phyloP scores from a whole-genome alignment of 2,113 vertebrate species.

The Nicator chloris region DNA sequence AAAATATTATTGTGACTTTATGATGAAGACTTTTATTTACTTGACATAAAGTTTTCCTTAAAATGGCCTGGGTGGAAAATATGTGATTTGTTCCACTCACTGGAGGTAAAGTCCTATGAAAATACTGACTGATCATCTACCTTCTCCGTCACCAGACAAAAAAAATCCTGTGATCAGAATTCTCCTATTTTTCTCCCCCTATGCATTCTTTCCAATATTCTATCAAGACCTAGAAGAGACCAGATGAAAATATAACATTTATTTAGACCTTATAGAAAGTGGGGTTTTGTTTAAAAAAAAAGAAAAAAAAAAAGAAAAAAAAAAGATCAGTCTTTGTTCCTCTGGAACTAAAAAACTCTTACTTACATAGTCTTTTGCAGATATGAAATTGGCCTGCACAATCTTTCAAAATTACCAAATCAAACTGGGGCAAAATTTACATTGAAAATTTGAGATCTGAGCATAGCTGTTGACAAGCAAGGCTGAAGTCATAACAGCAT shows the following conservation, averaged over 20 bases:
- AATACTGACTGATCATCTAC: background rate
- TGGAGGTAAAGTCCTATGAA: background rate
- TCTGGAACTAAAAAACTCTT: background rate
- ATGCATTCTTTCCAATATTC: background rate
- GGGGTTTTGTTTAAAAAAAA: fast-evolving
- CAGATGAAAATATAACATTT: background rate
- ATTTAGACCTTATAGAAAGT: background rate
- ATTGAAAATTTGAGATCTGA: background rate
- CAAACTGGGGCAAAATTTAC: background rate
- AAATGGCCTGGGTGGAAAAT: background rate
- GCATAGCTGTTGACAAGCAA: background rate
- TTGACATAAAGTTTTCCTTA: background rate
- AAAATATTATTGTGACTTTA: background rate
- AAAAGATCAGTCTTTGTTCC: background rate
- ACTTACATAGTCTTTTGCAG: background rate
- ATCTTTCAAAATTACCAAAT: background rate
- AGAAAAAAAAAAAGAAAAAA: background rate
- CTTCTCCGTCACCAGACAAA: background rate
- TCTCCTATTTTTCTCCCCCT: background rate
- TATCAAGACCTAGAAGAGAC: background rate
- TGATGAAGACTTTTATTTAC: background rate
- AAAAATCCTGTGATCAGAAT: background rate
- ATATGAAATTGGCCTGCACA: background rate
- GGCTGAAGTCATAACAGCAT: background rate
- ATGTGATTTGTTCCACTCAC: background rate